These are phyloP conservation scores for Idaea aversata DNA, from an alignment of 2,888 invertebrate genomes.

Conservation along the genomic window DNA sequence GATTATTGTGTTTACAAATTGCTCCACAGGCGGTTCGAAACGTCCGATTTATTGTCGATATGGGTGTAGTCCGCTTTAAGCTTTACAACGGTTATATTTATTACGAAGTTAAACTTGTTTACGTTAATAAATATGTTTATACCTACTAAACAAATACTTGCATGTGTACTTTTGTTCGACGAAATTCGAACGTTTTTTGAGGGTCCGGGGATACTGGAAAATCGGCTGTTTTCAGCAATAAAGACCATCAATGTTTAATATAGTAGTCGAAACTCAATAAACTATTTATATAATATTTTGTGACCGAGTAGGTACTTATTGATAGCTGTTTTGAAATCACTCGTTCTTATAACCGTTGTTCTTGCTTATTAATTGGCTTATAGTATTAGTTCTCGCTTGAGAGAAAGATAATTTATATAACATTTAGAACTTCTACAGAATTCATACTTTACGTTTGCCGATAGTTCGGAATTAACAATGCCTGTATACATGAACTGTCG, in stretches of 20 bases:
- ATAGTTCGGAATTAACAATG: background rate
- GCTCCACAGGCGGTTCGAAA: constrained; percentile 34
- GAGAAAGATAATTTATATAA: constrained; percentile 21
- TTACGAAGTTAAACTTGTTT: background rate
- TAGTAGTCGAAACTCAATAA: too few relatives aligned
- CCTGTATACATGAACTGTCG: too few relatives aligned
- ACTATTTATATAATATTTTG: too few relatives aligned
- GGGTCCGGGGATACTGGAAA: too few relatives aligned
- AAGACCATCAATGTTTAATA: too few relatives aligned
- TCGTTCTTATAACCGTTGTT: constrained; percentile 29
- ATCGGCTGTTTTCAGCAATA: too few relatives aligned
- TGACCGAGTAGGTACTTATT: background rate
- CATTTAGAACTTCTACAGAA: background rate
- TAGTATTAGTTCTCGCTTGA: constrained; percentile 18
- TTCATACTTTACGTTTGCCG: background rate
- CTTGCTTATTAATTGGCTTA: constrained; percentile 32
- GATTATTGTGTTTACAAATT: constrained; percentile 47
- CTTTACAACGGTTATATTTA: constrained; percentile 11
- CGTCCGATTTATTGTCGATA: constrained; percentile 35
- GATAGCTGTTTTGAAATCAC: background rate
- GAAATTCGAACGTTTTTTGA: too few relatives aligned
- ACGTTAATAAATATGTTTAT: background rate
- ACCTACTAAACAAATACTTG: too few relatives aligned
- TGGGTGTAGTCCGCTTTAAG: constrained; percentile 26
- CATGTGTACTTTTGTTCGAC: too few relatives aligned